Conservation (phyloP, 2,888 invertebrate species). For the Sisyra terminalis region DNA sequence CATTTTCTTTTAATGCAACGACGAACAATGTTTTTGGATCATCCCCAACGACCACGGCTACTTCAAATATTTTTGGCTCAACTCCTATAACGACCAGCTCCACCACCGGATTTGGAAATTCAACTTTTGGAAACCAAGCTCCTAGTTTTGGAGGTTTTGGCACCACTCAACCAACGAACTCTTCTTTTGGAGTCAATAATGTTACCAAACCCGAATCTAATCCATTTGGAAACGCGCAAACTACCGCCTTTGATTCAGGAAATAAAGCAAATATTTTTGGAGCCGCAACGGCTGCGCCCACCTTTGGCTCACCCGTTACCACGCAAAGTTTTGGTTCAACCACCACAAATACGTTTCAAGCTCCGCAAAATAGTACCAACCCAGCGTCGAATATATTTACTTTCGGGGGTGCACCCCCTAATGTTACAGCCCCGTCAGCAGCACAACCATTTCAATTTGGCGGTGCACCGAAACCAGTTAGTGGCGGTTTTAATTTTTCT, state of each 20-base stretch:
- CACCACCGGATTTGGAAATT: neutral
- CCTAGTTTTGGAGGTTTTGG: conserved; percentile 2
- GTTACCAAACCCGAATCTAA: neutral
- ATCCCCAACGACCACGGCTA: neutral
- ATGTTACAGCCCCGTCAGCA: conserved; percentile 6
- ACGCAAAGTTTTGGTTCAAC: conserved; percentile 12
- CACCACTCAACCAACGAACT: neutral
- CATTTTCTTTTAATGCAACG: neutral
- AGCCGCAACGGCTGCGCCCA: neutral
- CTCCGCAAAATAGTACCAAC: conserved; percentile 10
- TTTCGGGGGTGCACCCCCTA: conserved; percentile 14
- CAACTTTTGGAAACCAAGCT: neutral
- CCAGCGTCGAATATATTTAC: conserved; percentile 12
- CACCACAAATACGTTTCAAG: conserved; percentile 12
- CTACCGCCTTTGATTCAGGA: conserved; percentile 5
- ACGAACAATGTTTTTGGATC: neutral
- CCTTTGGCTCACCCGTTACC: conserved; percentile 13
- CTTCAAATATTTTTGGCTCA: neutral
- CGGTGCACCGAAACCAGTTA: conserved; percentile 17
- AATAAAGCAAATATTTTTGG: conserved; percentile 1
- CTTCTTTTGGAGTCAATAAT: conserved; percentile 5
- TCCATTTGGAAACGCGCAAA: neutral
- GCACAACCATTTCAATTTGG: conserved; percentile 18
- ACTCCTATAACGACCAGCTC: neutral
- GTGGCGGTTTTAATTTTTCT: conserved; percentile 22